Base-by-base conservation (phyloP, 2,113 vertebrate genomes). In the Acanthochromis polyacanthus region DNA sequence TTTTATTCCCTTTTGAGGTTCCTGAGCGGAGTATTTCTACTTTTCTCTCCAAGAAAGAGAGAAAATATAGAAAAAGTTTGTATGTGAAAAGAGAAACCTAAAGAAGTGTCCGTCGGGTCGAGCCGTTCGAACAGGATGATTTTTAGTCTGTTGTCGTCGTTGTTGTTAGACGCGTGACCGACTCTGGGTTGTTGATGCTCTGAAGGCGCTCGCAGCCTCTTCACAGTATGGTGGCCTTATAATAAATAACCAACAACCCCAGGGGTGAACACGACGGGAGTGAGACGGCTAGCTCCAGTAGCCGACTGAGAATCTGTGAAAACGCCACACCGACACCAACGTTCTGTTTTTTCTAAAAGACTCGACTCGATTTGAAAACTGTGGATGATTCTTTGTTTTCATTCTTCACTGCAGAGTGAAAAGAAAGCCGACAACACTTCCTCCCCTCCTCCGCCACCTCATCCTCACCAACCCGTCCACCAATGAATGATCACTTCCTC, bases 201-300 rank as follows among this genome's bases (percentile, higher is more conserved):
- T 93, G 92, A 94, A 93, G 85, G 88, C 77, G 85, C 91, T 92
- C 62, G 36, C 70, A 86, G 86, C 86, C 74, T 90, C 83, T 84
- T 90, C 86, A 87, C 88, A 83, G 94, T 93, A 93, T 91, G 90
- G 94, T 95, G 95, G 95, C 95, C 95, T 95, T 95, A 95, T 94
- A 93, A 93, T 91, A 89, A 93, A 93, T 90, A 86, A 81, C 89
- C 88, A 92, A 88, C 90, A 91, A 91, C 89, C 85, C 91, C 85
- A 86, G 86, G 75, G 90, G 85, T 83, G 75, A 91, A 81, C 78
- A 89, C 72, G 89, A 71, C 78, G 68, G 70, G 71, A 75, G 55
- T 74, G 77, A 87, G 85, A 85, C 83, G 60, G 67, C 85, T 84
- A 75, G 78, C 85, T 88, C 87, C 71, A 67, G 83, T 88, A 91